Evolutionary conservation across 2,113 vertebrate species (phyloP), one percentile per base, ranked within the genome.

Genomic region (Hemibates koningsi): DNA sequence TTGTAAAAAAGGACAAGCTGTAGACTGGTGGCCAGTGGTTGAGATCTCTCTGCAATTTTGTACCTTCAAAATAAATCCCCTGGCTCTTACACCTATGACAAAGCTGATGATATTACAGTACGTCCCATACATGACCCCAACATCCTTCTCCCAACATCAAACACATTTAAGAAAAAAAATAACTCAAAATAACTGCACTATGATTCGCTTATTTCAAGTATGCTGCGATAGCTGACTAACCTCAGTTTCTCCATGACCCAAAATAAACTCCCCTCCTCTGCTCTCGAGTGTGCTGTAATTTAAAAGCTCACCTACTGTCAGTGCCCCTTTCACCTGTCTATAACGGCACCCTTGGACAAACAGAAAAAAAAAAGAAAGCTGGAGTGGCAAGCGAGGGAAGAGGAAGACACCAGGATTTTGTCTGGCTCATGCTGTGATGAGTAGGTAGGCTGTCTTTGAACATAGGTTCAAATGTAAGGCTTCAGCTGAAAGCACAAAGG

Each of bases 381-480:
- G 32, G 21, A 80, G 5, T 24, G 19, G 17, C 1, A 9, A 17
- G 78, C 53, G 29, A 29, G 7, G 32, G 52, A 32, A 43, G 52
- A 73, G 76, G 73, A 86, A 80, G 66, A 84, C 41, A 63, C 27
- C 7, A 1, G 57, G 84, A 85, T 32, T 93, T 92, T 24, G 34
- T 90, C 87, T 83, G 81, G 56, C 82, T 89, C 59, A 61, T 85
- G 82, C 80, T 59, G 76, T 66, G 56, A 52, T 73, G 45, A 84
- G 83, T 63, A 84, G 83, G 78, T 82, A 32, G 76, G 11, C 81
- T 80, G 81, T 9, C 91, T 95, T 93, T 93, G 89, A 93, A 90
- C 86, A 73, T 14, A 54, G 76, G 88, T 90, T 93, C 82, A 93
- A 90, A 90, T 43, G 10, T 34, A 16, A 82, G 36, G 56, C 87